Evolutionary conservation across 2,888 invertebrate species (phyloP).

Genomic region (Dermolepida albohirtum): DNA sequence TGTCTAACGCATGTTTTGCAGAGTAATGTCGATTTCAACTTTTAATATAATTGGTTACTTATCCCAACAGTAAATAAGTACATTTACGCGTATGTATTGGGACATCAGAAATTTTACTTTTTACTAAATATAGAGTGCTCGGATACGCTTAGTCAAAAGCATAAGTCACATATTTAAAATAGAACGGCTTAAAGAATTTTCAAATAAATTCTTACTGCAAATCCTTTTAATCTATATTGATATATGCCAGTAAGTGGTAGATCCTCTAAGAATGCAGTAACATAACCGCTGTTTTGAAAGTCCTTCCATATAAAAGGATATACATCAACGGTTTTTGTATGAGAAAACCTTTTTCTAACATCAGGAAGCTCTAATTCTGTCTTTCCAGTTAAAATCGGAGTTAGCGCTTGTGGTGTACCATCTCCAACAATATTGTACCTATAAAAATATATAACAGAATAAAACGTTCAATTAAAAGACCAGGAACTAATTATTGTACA

Average conservation of each 20-base stretch:
- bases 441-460: slow-evolving; percentile 41
- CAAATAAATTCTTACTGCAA: slow-evolving; percentile 64
- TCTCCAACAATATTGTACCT: slow-evolving; percentile 86
- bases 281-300: slow-evolving; percentile 76
- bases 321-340: slow-evolving; percentile 76
- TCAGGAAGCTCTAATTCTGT: slow-evolving; percentile 91
- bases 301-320: slow-evolving; percentile 91
- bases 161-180: too few relatives aligned
- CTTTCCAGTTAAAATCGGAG: slow-evolving; percentile 88
- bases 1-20: too few relatives aligned
- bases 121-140: too few relatives aligned
- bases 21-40: too few relatives aligned
- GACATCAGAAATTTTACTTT: too few relatives aligned
- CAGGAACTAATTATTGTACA: neutral
- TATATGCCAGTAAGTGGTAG: slow-evolving; percentile 87
- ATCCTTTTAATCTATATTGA: slow-evolving; percentile 90
- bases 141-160: too few relatives aligned
- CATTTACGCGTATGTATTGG: too few relatives aligned
- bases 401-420: slow-evolving; percentile 87
- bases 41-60: too few relatives aligned
- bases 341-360: slow-evolving; percentile 76
- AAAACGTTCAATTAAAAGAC: neutral
- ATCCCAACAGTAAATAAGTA: too few relatives aligned
- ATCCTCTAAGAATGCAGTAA: slow-evolving; percentile 90
- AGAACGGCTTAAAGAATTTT: too few relatives aligned